These are phyloP conservation scores for Serripes groenlandicus DNA, from an alignment of 2,888 invertebrate species.

Conservation along the genomic window DNA sequence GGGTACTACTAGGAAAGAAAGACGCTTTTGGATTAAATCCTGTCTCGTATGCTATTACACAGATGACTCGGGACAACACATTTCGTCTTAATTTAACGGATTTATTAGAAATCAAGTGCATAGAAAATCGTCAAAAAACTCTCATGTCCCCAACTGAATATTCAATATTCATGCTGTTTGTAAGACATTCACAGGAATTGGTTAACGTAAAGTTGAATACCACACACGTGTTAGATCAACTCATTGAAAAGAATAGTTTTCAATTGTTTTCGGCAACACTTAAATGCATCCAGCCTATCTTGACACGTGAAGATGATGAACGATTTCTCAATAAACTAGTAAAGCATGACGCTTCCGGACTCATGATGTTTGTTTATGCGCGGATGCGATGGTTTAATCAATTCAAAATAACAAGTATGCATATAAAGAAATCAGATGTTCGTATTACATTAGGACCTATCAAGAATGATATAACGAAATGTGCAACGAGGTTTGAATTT, in stretches of 20 bases:
- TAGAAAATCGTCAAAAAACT: neutral
- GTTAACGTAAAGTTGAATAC: neutral
- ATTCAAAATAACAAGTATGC: neutral
- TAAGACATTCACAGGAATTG: neutral
- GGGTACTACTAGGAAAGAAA: neutral
- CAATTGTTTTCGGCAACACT: neutral
- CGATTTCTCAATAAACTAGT: neutral
- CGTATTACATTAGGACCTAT: neutral
- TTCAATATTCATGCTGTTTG: neutral
- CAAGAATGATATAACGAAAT: neutral
- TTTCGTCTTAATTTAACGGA: neutral
- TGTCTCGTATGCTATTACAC: neutral
- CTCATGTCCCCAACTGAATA: neutral
- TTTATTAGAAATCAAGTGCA: neutral
- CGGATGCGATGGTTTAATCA: neutral
- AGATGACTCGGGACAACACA: neutral
- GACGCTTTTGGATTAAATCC: neutral
- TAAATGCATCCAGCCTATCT: neutral
- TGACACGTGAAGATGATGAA: neutral
- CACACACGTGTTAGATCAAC: neutral
- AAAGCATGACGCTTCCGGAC: neutral
- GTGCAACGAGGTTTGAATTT: neutral
- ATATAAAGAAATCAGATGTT: neutral
- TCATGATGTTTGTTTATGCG: neutral
- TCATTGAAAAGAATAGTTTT: neutral